phyloP scores from a whole-genome alignment of 2,888 invertebrate genomes.

The Drosophila barbarae region DNA sequence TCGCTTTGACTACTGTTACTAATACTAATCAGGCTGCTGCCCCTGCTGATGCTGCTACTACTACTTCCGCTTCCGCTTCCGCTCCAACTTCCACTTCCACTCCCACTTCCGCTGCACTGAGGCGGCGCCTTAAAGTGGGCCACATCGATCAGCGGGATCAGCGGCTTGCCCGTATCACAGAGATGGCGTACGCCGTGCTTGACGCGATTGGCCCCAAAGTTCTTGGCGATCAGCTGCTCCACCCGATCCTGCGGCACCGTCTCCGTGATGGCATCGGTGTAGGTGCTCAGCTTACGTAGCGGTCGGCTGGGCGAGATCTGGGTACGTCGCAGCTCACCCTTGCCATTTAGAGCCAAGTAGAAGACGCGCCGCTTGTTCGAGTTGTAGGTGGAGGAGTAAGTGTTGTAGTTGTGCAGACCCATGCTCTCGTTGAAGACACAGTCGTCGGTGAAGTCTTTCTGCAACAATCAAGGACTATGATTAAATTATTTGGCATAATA shows the following conservation, averaged over 20 bases:
- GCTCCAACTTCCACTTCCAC: slow-evolving; percentile 52
- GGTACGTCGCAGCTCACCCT: slow-evolving; percentile 86
- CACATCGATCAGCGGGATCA: slow-evolving; percentile 78
- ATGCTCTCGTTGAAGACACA: slow-evolving; percentile 93
- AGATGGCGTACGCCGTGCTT: slow-evolving; percentile 80
- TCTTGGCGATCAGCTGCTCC: slow-evolving; percentile 81
- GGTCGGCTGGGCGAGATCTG: slow-evolving; percentile 85
- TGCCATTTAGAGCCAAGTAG: slow-evolving; percentile 88
- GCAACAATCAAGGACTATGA: slow-evolving; percentile 81
- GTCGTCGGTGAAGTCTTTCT: slow-evolving; percentile 91
- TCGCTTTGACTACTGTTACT: slow-evolving; percentile 71
- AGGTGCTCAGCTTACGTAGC: slow-evolving; percentile 87
- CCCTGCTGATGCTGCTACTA: slow-evolving; percentile 57
- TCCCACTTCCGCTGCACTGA: slow-evolving; percentile 76
- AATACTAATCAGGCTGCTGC: slow-evolving; percentile 70
- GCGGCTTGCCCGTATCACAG: slow-evolving; percentile 80
- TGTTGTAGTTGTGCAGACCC: slow-evolving; percentile 91
- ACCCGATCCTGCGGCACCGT: slow-evolving; percentile 81
- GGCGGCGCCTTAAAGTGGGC: slow-evolving; percentile 80
- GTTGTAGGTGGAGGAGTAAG: slow-evolving; percentile 88
- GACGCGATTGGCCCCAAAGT: slow-evolving; percentile 80
- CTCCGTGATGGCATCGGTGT: slow-evolving; percentile 86
- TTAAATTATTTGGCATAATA: slow-evolving; percentile 74
- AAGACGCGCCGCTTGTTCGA: slow-evolving; percentile 86
- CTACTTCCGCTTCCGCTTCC: slow-evolving; percentile 61